Evolutionary conservation across 1,140 invertebrate species (phyloP).

Genomic region (Tetranychus urticae): DNA sequence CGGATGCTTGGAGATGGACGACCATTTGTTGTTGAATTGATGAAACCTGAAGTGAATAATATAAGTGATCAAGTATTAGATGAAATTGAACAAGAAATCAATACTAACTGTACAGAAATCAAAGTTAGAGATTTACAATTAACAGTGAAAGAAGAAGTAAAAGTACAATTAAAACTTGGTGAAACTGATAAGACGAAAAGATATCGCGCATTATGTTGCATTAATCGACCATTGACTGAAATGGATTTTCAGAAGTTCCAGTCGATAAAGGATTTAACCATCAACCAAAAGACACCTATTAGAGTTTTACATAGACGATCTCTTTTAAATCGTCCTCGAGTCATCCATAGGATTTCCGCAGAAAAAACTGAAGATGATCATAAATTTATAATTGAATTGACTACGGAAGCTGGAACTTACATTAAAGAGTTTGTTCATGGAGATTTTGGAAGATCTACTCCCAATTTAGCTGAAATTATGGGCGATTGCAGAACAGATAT

Average conservation of each 20-base stretch:
- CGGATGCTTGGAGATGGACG: constrained; percentile 31
- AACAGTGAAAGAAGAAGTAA: constrained; percentile 29
- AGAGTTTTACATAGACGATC: constrained; percentile 54
- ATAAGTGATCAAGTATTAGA: constrained; percentile 9
- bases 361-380: constrained; percentile 10
- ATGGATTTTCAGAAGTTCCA: constrained; percentile 27
- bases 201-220: constrained; percentile 50
- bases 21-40: constrained; percentile 60
- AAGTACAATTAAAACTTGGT: constrained; percentile 46
- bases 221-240: constrained; percentile 21
- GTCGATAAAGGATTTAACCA: constrained; percentile 9
- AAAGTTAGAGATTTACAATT: constrained; percentile 35
- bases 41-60: constrained; percentile 34
- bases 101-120: constrained; percentile 22
- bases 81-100: constrained; percentile 11
- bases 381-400: constrained; percentile 38
- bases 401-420: constrained; percentile 74
- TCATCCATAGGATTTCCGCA: constrained; percentile 35
- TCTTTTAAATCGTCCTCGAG: constrained; percentile 33
- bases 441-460: constrained; percentile 64
- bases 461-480: constrained; percentile 35
- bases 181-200: constrained; percentile 62
- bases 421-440: constrained; percentile 93
- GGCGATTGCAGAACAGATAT: constrained; percentile 31
- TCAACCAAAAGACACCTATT: constrained; percentile 23